Evolutionary conservation across 2,888 invertebrate genomes (phyloP).

Genomic region (Carabus problematicus): DNA sequence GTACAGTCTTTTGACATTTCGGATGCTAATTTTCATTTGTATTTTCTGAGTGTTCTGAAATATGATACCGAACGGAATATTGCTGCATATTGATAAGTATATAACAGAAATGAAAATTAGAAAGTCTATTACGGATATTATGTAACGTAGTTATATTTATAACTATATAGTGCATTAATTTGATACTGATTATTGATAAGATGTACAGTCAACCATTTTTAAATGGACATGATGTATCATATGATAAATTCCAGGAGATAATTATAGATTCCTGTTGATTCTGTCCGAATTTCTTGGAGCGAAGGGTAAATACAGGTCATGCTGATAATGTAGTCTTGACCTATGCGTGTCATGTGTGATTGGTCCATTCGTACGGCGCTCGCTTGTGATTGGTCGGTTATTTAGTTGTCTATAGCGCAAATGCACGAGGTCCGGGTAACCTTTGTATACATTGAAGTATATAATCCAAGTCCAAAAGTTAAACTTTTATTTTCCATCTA

Average conservation of each 20-base stretch:
- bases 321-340: conserved; percentile 26
- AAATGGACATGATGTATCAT: too few species aligned
- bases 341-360: conserved; percentile 19
- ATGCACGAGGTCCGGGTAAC: conserved; percentile 31
- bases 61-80: too few species aligned
- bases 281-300: not conserved
- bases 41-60: too few species aligned
- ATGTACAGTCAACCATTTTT: too few species aligned
- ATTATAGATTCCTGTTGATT: not conserved
- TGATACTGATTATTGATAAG: too few species aligned
- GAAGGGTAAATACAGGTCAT: conserved; percentile 36
- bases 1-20: too few species aligned
- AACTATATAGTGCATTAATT: too few species aligned
- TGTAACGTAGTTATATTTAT: too few species aligned
- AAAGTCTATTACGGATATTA: too few species aligned
- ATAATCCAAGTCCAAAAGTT: conserved; percentile 35
- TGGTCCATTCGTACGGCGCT: conserved; percentile 22
- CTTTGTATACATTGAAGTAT: conserved; percentile 39
- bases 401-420: conserved; percentile 25
- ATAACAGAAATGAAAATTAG: too few species aligned
- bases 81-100: too few species aligned
- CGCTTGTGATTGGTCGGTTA: conserved; percentile 20
- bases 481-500: conserved; percentile 31
- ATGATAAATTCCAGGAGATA: not conserved
- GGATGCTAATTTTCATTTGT: too few species aligned